Evolutionary conservation across 2,888 invertebrate species (phyloP), one percentile per base, ranked within the genome.

Genomic region (Agapostemon virescens): DNA sequence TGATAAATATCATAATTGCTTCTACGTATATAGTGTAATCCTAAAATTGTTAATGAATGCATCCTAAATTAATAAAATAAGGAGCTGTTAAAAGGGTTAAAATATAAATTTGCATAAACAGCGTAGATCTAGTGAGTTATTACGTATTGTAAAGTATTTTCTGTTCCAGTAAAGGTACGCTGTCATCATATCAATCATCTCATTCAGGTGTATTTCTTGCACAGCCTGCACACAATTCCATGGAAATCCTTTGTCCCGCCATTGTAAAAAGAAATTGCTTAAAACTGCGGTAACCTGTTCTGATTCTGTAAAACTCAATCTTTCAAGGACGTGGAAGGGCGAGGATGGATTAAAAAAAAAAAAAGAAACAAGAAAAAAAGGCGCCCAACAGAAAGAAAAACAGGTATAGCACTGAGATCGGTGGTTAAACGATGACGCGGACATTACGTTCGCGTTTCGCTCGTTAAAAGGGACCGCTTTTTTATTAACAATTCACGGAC

Each of bases 401-500:
- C 33, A 63, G 20, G 58, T 9, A 7, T 17, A 58, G 11, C 36
- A 33, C n/a, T 13, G 63, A 33, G n/a, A 11, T 30, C 11, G 33
- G 4, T n/a, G 40, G 26, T 17, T 55, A 38, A 40, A 40, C 20
- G 13, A 52, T 52, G 36, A 33, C 38, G 42, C 23, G 36, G 30
- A 9, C 20, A 30, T 67, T 63, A 42, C 36, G 26, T 74, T 33
- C 33, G 15, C 42, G 36, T 72, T 66, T 79, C 67, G 40, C 55
- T 69, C 66, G 69, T 84, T 72, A 74, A 79, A 63, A 36, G 68
- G 38, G 55, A 33, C 66, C 4, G 11, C 6, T 36, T 36, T 17
- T 73, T 77, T 72, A 75, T 77, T 77, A 74, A 73, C 69, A 69
- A 86, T 86, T 86, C 86, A 86, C 77, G 75, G 77, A 69, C 76